A percentile compares a stretch with the other conserved stretches of the same genome.
Evolutionary conservation across 2,888 invertebrate genomes (phyloP).

Genomic region (Macrosoma leucophasiata): DNA sequence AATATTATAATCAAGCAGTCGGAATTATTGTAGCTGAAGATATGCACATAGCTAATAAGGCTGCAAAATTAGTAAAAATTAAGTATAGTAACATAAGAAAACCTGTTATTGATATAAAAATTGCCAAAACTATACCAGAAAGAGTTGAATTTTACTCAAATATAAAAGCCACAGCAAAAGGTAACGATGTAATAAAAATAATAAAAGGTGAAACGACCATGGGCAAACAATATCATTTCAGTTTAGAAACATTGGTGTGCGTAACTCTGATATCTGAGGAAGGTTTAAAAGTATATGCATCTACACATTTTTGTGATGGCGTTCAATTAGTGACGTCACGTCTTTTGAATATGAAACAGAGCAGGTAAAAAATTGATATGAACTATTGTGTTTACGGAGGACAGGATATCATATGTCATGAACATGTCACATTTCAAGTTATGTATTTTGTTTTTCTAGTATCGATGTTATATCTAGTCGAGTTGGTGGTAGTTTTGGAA

Average conservation of each 20-base stretch:
- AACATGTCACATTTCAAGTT: too few species aligned
- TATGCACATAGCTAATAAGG: constrained; percentile 58
- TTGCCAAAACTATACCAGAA: constrained; percentile 31
- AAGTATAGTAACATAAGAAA: constrained; percentile 45
- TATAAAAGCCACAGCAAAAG: constrained; percentile 24
- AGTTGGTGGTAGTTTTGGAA: constrained; percentile 85
- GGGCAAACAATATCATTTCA: constrained; percentile 78
- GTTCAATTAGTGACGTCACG: constrained; percentile 66
- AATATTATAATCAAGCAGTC: constrained; percentile 76
- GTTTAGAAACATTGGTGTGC: constrained; percentile 79
- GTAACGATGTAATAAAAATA: constrained; percentile 34
- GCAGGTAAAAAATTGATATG: too few species aligned
- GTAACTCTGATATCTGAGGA: constrained; percentile 78
- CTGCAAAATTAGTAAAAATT: constrained; percentile 68
- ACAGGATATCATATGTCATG: too few species aligned
- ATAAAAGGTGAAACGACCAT: constrained; percentile 38
- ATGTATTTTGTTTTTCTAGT: constrained; percentile 14
- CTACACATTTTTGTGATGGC: constrained; percentile 73
- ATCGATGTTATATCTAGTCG: constrained; percentile 68
- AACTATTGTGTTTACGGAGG: too few species aligned
- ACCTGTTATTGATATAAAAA: constrained; percentile 37
- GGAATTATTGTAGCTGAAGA: constrained; percentile 77
- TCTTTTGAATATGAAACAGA: constrained; percentile 68
- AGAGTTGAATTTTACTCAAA: constrained; percentile 26
- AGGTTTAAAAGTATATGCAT: constrained; percentile 74